Percentiles rank a stretch among this genome's conserved stretches.
Evolutionary conservation across 2,888 invertebrate species (phyloP).

Genomic region (Cheilosia variabilis): DNA sequence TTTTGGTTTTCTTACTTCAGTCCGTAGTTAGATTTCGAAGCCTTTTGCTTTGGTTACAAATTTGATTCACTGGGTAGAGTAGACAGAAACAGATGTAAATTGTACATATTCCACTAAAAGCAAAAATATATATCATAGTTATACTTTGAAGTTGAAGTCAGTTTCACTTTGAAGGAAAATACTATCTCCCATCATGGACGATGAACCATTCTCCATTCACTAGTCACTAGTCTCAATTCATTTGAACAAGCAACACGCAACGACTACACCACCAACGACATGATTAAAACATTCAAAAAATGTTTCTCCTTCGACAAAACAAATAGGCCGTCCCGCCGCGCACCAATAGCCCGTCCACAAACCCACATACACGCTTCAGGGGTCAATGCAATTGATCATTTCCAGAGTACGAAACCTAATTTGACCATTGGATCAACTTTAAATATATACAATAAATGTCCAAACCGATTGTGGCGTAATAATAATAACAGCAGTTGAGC

Average conservation of each 20-base stretch:
- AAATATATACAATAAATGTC: conserved; percentile 60
- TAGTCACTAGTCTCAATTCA: conserved; percentile 19
- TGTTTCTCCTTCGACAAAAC: conserved; percentile 51
- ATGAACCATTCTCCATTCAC: neutral
- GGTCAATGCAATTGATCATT: conserved; percentile 67
- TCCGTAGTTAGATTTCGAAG: too few species aligned
- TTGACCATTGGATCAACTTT: conserved; percentile 56
- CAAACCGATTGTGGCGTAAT: conserved; percentile 72
- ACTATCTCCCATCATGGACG: conserved; percentile 9
- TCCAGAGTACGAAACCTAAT: conserved; percentile 58
- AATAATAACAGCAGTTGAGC: conserved; percentile 66
- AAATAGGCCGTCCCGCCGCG: conserved; percentile 47
- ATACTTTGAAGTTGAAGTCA: too few species aligned
- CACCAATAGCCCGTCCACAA: conserved; percentile 7
- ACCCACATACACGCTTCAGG: conserved; percentile 51
- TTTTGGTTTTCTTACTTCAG: too few species aligned
- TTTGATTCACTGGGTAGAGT: too few species aligned
- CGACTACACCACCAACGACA: conserved; percentile 6
- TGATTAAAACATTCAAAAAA: conserved; percentile 68
- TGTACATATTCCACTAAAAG: too few species aligned
- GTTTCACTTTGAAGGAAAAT: too few species aligned
- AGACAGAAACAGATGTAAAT: too few species aligned
- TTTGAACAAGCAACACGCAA: conserved; percentile 18
- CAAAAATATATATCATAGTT: too few species aligned
- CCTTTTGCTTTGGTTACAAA: too few species aligned